Conservation (phyloP, 2,797 vertebrate genomes). For the Hippocampus kuda region DNA sequence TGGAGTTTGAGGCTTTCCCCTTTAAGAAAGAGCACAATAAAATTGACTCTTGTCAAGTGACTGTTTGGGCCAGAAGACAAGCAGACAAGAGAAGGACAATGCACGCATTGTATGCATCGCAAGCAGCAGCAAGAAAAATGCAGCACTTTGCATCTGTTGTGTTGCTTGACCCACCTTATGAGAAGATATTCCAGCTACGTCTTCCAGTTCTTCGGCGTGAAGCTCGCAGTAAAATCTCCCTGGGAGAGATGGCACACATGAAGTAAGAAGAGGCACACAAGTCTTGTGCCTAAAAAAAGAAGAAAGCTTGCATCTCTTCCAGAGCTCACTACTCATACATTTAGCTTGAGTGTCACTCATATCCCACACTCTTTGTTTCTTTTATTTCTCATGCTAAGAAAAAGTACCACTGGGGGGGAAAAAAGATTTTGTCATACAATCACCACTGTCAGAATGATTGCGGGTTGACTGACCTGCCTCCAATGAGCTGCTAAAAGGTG, state of each 20-base stretch:
- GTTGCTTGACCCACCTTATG: slow-evolving; percentile 48
- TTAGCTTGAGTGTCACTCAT: neutral
- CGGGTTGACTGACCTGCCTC: too few relatives aligned
- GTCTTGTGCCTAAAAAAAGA: neutral
- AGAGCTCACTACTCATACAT: neutral
- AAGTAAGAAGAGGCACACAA: slow-evolving; percentile 13
- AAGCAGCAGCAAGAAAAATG: slow-evolving; percentile 6
- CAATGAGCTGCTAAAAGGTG: too few relatives aligned
- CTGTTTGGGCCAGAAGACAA: too few relatives aligned
- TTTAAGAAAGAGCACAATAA: too few relatives aligned
- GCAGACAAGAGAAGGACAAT: neutral
- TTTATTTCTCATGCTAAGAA: too few relatives aligned
- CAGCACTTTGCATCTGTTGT: slow-evolving; percentile 12
- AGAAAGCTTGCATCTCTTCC: neutral
- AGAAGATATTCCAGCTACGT: slow-evolving; percentile 19
- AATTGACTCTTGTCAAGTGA: too few relatives aligned
- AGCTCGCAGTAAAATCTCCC: slow-evolving; percentile 71
- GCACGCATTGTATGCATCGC: too few relatives aligned
- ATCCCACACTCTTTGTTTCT: too few relatives aligned
- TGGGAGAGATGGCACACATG: slow-evolving; percentile 28
- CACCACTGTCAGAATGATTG: too few relatives aligned
- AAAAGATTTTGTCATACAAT: too few relatives aligned
- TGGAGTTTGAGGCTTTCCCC: too few relatives aligned
- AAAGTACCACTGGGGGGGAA: too few relatives aligned
- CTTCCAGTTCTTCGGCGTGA: slow-evolving; percentile 60